phyloP scores from a whole-genome alignment of 2,888 invertebrate genomes.

The Gnatocerus cornutus region DNA sequence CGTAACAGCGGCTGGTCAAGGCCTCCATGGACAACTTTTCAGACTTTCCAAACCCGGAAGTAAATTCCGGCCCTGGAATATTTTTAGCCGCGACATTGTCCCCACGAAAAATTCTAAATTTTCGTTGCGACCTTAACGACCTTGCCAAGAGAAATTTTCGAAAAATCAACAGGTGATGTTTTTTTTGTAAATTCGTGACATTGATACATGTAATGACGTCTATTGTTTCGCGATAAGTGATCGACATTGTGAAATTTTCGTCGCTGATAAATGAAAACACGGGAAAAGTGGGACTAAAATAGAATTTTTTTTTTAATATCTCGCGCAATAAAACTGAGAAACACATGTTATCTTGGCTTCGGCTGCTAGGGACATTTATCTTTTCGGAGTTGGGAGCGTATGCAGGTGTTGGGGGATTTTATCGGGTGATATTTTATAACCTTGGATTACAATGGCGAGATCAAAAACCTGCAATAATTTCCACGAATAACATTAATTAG shows the following conservation, averaged over 20 bases:
- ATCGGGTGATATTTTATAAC: background rate
- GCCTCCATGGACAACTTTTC: too few relatives aligned
- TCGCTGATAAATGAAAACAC: too few relatives aligned
- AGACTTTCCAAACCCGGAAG: too few relatives aligned
- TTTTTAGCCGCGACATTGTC: background rate
- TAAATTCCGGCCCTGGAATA: background rate
- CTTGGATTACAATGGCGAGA: constrained; percentile 1
- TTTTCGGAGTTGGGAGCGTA: background rate
- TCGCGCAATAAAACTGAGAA: background rate
- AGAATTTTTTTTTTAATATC: too few relatives aligned
- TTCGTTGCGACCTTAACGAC: constrained; percentile 8
- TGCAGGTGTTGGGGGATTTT: constrained; percentile 1
- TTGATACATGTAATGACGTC: constrained; percentile 27
- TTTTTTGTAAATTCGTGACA: constrained; percentile 12
- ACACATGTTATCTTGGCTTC: constrained; percentile 3
- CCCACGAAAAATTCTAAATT: background rate
- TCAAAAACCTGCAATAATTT: constrained; percentile 4
- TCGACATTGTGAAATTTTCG: constrained; percentile 5
- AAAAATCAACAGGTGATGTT: constrained; percentile 25
- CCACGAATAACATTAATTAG: constrained; percentile 3
- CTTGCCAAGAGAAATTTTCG: constrained; percentile 12
- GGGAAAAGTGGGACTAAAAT: too few relatives aligned
- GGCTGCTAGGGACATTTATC: background rate
- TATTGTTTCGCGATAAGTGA: constrained; percentile 11
- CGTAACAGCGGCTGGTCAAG: background rate